A percentile compares a stretch with the other conserved stretches of the same genome.
phyloP scores from a whole-genome alignment of 2,888 invertebrate genomes.

The Camponotus fellah region DNA sequence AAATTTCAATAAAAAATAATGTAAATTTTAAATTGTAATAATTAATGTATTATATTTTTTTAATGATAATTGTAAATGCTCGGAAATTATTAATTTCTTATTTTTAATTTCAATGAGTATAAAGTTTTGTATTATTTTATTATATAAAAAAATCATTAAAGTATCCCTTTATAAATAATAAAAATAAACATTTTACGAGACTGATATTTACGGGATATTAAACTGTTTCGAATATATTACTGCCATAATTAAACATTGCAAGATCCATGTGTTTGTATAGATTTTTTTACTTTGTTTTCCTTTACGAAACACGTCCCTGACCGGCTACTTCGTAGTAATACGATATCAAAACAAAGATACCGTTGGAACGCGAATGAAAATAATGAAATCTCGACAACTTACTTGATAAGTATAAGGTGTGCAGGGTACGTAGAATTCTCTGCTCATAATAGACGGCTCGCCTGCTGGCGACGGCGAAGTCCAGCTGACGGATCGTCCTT shows the following conservation, averaged over 20 bases:
- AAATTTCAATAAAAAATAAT: neutral
- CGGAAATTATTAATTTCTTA: neutral
- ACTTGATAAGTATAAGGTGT: slow-evolving; percentile 85
- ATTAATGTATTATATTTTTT: neutral
- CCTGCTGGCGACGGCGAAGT: slow-evolving; percentile 73
- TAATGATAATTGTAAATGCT: neutral
- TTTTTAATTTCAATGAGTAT: neutral
- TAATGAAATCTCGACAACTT: slow-evolving; percentile 63
- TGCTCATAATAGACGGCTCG: slow-evolving; percentile 82
- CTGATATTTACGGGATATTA: neutral
- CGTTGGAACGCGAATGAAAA: neutral
- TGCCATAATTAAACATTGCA: neutral
- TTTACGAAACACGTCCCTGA: neutral
- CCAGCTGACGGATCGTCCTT: slow-evolving; percentile 80
- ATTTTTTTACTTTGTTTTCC: slow-evolving; percentile 17
- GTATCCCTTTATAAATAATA: neutral
- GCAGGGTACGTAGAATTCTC: slow-evolving; percentile 85
- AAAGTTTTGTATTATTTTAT: neutral
- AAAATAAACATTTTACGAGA: neutral
- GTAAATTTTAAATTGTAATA: neutral
- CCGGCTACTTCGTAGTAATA: neutral
- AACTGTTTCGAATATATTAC: neutral
- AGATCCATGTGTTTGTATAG: neutral
- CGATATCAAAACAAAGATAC: neutral
- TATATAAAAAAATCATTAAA: neutral